Evolutionary conservation across 2,797 vertebrate genomes (phyloP).

Genomic region (Psittacula echo): DNA sequence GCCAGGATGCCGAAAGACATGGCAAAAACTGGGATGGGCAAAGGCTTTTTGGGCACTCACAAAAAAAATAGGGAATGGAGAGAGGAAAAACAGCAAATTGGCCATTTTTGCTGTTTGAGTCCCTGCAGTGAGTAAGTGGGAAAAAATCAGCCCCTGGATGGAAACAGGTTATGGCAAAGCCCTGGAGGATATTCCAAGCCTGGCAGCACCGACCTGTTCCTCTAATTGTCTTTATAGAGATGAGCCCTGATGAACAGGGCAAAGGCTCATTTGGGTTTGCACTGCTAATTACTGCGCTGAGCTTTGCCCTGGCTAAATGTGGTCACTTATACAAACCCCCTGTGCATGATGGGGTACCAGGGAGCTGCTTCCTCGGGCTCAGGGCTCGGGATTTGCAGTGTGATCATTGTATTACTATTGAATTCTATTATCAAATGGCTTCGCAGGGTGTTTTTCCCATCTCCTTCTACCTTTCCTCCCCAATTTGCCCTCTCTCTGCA

Average conservation of each 20-base stretch:
- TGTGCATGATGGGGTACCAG: rapidly evolving
- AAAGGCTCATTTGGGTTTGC: rapidly evolving
- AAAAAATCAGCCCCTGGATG: neutral
- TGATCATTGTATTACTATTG: rapidly evolving
- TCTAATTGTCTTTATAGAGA: neutral
- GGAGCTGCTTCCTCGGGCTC: rapidly evolving
- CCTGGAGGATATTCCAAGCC: neutral
- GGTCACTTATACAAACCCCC: neutral
- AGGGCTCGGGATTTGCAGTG: rapidly evolving
- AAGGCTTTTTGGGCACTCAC: neutral
- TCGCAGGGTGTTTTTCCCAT: rapidly evolving
- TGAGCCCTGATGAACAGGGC: neutral
- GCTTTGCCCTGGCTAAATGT: neutral
- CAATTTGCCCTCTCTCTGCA: rapidly evolving
- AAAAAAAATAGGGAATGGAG: rapidly evolving
- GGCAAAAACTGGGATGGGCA: rapidly evolving
- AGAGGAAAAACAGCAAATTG: neutral
- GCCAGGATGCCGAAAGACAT: neutral
- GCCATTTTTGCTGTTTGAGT: rapidly evolving
- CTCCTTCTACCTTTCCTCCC: neutral
- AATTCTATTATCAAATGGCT: neutral
- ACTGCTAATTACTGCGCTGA: neutral
- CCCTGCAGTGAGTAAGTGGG: rapidly evolving
- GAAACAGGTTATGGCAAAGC: neutral
- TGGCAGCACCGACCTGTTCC: neutral